Base-by-base conservation (phyloP, 2,797 vertebrate species). In the Clarias pachynema region DNA sequence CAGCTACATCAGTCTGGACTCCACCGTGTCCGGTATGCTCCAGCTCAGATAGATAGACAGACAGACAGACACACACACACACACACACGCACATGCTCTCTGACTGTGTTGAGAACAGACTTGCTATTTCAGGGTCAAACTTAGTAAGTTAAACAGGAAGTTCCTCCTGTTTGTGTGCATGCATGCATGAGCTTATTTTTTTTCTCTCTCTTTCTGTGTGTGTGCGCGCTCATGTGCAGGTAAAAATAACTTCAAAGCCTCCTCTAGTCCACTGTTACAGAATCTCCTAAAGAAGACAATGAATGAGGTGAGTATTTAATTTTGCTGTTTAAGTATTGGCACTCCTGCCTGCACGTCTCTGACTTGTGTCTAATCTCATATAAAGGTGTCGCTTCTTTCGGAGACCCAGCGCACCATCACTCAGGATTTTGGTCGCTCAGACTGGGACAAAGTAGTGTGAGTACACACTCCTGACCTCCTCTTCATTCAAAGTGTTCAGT, bases 1-100 rank as follows among this genome's bases (percentile, higher is more conserved):
- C 86, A 93, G 96, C 62, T 99, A 98, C 68, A 97, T 99, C 80
- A 99, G 94, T 90, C 91, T 99, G 93, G 98, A 99, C 87, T 92
- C 95, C 81, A 93, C 93, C 12, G 93, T 99, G 73, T 87, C 96
- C 91, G 97, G 98, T 99, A 91, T 90, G 15, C 18, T 22, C 4
- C 37, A 1, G 7, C 26, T 18, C 49, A 18, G 8, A n/a, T 24
- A 2, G 24, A 53, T n/a, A 18, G 5, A 73, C 29, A 34, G 8
- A n/a, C 40, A 2, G 24, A 53, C 44, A 18, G 5, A 73, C 29
- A 34, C 62, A 14, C 62, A 12, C 62, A 66, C 65, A 66, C n/a
- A 66, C n/a, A 15, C 63, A 29, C n/a, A 66, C n/a, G 4, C 63
- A 29, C 66, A 34, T 6, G 7, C 4, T 49, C 44, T 12, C 2